Evolutionary conservation across 2,797 vertebrate genomes (phyloP).

Genomic region (Clarias pachynema): DNA sequence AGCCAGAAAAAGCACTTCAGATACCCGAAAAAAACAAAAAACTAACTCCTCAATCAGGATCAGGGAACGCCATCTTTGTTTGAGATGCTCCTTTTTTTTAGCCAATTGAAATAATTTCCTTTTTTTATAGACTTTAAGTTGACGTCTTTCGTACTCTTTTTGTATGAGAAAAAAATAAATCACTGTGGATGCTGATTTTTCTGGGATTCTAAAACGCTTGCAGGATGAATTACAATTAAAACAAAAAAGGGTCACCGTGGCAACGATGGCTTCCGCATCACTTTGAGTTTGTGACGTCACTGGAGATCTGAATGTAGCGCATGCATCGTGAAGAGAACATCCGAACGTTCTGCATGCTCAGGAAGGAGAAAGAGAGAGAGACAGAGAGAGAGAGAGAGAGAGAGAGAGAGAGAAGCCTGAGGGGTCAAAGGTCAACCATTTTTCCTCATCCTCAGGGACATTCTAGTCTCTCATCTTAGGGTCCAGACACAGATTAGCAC

Average conservation of each 20-base stretch:
- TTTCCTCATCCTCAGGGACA: slow-evolving; percentile 27
- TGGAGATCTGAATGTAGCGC: slow-evolving; percentile 71
- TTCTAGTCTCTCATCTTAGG: background rate
- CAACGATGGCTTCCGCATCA: slow-evolving; percentile 41
- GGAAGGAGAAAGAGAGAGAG: background rate
- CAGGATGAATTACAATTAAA: background rate
- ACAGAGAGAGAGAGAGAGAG: background rate
- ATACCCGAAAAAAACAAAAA: slow-evolving; percentile 50
- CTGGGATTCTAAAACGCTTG: slow-evolving; percentile 29
- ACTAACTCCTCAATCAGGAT: slow-evolving; percentile 65
- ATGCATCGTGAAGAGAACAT: slow-evolving; percentile 39
- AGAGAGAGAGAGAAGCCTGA: slow-evolving; percentile 9
- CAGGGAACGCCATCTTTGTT: slow-evolving; percentile 69
- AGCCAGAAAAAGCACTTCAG: slow-evolving; percentile 45
- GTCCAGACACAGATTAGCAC: background rate
- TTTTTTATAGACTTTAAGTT: slow-evolving; percentile 61
- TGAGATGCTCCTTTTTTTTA: slow-evolving; percentile 56
- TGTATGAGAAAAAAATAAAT: slow-evolving; percentile 54
- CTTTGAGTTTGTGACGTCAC: slow-evolving; percentile 15
- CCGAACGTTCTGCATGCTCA: slow-evolving; percentile 27
- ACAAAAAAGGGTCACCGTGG: slow-evolving; percentile 13
- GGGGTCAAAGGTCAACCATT: slow-evolving; percentile 42
- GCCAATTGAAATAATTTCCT: slow-evolving; percentile 42
- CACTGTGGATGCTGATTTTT: slow-evolving; percentile 53
- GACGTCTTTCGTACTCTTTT: slow-evolving; percentile 65